These are phyloP conservation scores for Drosophila hydei DNA, from an alignment of 1,140 invertebrate genomes.

Conservation along the genomic window DNA sequence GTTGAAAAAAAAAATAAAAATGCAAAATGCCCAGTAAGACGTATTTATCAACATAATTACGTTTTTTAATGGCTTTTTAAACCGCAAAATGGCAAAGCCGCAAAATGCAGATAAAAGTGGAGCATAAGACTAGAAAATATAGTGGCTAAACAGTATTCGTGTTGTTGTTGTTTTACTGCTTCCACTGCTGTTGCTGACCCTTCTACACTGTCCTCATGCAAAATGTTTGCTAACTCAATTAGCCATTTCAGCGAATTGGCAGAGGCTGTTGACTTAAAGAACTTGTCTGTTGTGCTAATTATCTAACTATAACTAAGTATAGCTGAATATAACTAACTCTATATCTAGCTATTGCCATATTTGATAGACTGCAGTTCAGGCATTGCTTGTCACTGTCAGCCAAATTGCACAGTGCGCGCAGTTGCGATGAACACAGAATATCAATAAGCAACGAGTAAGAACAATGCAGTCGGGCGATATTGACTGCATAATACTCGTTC, in stretches of 20 bases:
- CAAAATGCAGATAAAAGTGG: slow-evolving; percentile 57
- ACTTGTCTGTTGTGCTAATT: background rate
- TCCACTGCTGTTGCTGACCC: background rate
- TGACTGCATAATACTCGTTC: too few relatives aligned
- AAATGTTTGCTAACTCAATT: slow-evolving; percentile 41
- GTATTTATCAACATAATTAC: slow-evolving; percentile 84
- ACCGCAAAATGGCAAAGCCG: slow-evolving; percentile 78
- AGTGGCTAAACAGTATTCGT: background rate
- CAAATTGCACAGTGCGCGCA: too few relatives aligned
- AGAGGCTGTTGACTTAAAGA: background rate
- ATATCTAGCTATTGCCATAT: too few relatives aligned
- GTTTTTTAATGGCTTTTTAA: slow-evolving; percentile 84
- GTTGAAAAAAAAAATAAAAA: slow-evolving; percentile 60
- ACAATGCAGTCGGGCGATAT: too few relatives aligned
- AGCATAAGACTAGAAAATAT: slow-evolving; percentile 37
- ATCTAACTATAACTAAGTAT: too few relatives aligned
- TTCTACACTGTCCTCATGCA: background rate
- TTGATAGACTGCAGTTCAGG: too few relatives aligned
- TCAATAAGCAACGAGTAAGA: too few relatives aligned
- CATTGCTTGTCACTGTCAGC: too few relatives aligned
- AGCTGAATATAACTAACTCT: too few relatives aligned
- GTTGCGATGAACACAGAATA: too few relatives aligned
- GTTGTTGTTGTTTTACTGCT: slow-evolving; percentile 1
- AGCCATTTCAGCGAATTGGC: slow-evolving; percentile 10
- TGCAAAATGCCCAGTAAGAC: slow-evolving; percentile 76